Evolutionary conservation across 2,113 vertebrate species (phyloP).

Genomic region (Indicator maculatus): DNA sequence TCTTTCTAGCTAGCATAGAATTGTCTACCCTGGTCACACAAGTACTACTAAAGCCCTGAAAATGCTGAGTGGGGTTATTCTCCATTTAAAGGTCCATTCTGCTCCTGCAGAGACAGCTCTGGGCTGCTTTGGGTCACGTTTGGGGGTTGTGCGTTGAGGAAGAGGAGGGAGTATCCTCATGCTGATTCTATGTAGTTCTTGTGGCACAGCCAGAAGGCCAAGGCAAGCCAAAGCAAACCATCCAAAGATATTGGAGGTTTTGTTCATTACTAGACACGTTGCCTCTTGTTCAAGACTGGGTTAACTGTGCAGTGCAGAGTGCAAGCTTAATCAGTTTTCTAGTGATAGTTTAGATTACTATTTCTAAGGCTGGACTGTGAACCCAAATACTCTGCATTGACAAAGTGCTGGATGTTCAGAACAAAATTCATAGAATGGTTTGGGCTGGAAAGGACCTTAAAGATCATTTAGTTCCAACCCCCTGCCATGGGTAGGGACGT

Average conservation of each 20-base stretch:
- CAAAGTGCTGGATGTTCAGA: neutral
- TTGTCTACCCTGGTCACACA: neutral
- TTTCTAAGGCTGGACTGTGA: neutral
- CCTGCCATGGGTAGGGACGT: too few relatives aligned
- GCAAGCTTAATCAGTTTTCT: neutral
- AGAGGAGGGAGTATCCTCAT: accelerated
- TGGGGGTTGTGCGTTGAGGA: neutral
- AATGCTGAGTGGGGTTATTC: accelerated
- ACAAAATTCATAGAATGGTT: too few relatives aligned
- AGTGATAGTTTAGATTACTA: neutral
- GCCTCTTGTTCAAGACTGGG: neutral
- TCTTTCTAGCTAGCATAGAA: accelerated
- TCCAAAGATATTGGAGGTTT: accelerated
- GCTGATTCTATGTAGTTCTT: neutral
- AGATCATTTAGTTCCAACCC: too few relatives aligned
- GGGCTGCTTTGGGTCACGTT: neutral
- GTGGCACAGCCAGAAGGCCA: neutral
- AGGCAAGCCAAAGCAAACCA: neutral
- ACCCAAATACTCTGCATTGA: neutral
- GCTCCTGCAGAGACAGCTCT: neutral
- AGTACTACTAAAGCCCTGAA: neutral
- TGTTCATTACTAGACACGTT: neutral
- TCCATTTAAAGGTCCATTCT: neutral
- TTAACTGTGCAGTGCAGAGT: neutral
- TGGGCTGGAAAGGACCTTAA: too few relatives aligned